These are phyloP conservation scores for Microcebus jonahi DNA, from an alignment of 2,113 vertebrate species.

Conservation along the genomic window DNA sequence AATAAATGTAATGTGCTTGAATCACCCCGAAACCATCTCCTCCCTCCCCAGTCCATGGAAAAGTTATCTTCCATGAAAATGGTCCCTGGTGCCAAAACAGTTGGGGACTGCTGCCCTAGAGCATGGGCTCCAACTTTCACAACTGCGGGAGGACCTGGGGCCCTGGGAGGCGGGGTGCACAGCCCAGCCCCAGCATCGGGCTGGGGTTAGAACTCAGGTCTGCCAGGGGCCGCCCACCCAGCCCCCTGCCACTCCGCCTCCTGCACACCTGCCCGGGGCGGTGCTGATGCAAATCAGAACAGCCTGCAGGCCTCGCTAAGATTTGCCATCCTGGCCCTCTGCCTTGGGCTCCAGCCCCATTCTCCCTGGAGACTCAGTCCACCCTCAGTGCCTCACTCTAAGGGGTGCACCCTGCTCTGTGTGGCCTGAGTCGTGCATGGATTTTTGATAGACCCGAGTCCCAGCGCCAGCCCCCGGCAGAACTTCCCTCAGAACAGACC, in stretches of 20 bases:
- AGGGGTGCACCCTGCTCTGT: not conserved
- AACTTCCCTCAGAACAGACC: not conserved
- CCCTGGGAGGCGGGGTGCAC: not conserved
- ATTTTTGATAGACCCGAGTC: not conserved
- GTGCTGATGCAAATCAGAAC: too few species aligned
- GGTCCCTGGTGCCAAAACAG: too few species aligned
- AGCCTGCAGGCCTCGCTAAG: accelerated
- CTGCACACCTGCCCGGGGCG: accelerated
- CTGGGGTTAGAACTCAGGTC: not conserved
- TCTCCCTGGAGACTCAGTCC: not conserved
- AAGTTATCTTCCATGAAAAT: too few species aligned
- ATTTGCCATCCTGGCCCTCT: not conserved
- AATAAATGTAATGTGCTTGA: too few species aligned
- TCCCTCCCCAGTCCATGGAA: too few species aligned
- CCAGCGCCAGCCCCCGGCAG: not conserved
- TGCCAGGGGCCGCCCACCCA: not conserved
- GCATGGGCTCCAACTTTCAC: not conserved
- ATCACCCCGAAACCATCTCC: too few species aligned
- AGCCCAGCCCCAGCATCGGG: not conserved
- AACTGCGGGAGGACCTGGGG: not conserved
- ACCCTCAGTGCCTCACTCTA: not conserved
- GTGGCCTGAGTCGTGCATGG: not conserved
- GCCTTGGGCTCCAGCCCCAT: not conserved
- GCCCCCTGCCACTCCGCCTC: not conserved
- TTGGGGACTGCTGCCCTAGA: not conserved